These are phyloP conservation scores for Chlamydotis undulata DNA, from an alignment of 2,113 vertebrate genomes.

Conservation along the genomic window DNA sequence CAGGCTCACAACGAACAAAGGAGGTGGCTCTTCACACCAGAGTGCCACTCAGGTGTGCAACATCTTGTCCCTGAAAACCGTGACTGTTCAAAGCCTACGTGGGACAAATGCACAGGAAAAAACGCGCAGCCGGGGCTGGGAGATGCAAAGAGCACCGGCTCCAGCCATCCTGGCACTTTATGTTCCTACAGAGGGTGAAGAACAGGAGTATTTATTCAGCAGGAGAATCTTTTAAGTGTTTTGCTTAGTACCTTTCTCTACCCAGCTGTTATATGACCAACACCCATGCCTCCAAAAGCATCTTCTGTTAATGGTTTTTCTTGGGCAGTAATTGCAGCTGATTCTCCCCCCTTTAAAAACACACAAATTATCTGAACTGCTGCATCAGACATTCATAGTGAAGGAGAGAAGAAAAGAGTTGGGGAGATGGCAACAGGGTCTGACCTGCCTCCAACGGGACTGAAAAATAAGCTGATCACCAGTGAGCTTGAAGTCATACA, in stretches of 20 bases:
- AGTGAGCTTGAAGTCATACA: neutral
- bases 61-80: neutral
- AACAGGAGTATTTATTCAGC: neutral
- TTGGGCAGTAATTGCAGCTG: neutral
- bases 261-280: neutral
- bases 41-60: neutral
- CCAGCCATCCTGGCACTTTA: neutral
- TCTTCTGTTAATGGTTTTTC: neutral
- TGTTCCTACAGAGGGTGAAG: neutral
- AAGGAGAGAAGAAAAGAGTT: neutral
- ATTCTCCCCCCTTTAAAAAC: neutral
- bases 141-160: neutral
- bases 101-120: neutral
- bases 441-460: neutral
- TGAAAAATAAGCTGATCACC: neutral
- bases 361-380: neutral
- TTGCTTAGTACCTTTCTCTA: neutral
- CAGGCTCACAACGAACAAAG: neutral
- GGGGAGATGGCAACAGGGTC: neutral
- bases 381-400: neutral
- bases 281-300: neutral
- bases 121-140: neutral
- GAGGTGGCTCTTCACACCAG: neutral
- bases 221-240: neutral
- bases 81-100: rapidly evolving